Conservation (phyloP, 2,797 vertebrate species). For the Heteromormyrus szaboi region DNA sequence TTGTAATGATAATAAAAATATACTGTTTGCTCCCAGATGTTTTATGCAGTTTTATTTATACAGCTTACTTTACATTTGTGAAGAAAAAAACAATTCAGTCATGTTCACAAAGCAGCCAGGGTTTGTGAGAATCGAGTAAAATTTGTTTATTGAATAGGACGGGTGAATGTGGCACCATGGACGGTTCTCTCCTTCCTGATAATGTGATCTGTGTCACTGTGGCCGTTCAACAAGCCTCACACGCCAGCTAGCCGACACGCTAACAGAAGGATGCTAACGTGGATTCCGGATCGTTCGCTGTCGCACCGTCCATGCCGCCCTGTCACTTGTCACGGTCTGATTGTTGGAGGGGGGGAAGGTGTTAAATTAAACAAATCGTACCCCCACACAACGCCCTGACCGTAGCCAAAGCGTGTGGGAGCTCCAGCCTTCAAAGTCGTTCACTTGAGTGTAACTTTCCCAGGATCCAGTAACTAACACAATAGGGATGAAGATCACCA, state of each 20-base stretch:
- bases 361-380: not conserved
- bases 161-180: not conserved
- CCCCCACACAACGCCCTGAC: not conserved
- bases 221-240: not conserved
- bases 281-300: not conserved
- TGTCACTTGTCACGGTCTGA: not conserved
- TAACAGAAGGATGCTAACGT: not conserved
- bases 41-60: not conserved
- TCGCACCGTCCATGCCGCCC: not conserved
- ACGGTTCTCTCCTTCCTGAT: not conserved
- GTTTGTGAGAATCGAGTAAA: not conserved
- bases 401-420: not conserved
- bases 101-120: not conserved
- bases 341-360: not conserved
- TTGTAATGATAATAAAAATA: not conserved
- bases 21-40: not conserved
- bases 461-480: slow-evolving; percentile 53
- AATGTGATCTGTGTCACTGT: not conserved
- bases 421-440: not conserved
- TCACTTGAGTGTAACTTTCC: slow-evolving; percentile 40
- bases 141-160: not conserved
- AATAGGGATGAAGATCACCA: slow-evolving; percentile 43
- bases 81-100: not conserved
- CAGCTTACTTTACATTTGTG: not conserved
- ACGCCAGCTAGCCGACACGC: not conserved